A percentile compares a stretch with the other conserved stretches of the same genome.
Evolutionary conservation across 1,140 invertebrate genomes (phyloP).

Genomic region (Drosophila elegans): DNA sequence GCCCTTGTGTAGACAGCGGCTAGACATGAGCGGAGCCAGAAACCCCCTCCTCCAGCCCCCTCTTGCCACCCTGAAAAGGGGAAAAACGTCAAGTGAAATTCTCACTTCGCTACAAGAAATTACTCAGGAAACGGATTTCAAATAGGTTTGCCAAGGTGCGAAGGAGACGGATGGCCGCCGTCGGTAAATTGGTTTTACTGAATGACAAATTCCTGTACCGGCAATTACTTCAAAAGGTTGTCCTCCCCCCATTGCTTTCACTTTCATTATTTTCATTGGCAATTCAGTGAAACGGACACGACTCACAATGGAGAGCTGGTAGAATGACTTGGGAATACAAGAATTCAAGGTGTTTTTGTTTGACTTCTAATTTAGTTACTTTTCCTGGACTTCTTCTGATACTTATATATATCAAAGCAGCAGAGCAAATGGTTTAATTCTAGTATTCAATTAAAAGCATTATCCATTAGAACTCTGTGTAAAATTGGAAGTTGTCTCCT

Average conservation of each 20-base stretch:
- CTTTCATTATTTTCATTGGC: constrained; percentile 40
- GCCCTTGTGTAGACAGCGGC: constrained; percentile 60
- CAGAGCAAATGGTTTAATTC: background rate
- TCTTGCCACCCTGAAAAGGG: constrained; percentile 1
- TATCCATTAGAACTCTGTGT: too few species aligned
- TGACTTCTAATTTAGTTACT: constrained; percentile 3
- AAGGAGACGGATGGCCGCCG: constrained; percentile 22
- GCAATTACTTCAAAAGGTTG: constrained; percentile 33
- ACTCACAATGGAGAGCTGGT: constrained; percentile 7
- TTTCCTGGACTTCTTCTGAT: background rate
- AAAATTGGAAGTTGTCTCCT: too few species aligned
- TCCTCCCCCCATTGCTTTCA: constrained; percentile 4
- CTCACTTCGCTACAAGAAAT: constrained; percentile 24
- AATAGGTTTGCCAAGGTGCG: constrained; percentile 4
- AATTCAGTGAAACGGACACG: constrained; percentile 27
- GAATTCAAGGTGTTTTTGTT: constrained; percentile 3
- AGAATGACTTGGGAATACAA: background rate
- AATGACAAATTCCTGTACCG: constrained; percentile 39
- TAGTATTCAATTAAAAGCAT: too few species aligned
- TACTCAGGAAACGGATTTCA: constrained; percentile 10
- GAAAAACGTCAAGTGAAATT: constrained; percentile 29
- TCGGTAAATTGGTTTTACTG: constrained; percentile 49
- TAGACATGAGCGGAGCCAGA: constrained; percentile 51
- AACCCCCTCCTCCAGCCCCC: background rate
- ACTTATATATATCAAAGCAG: background rate